Conservation (phyloP, 2,888 invertebrate genomes). For the Octonoba sinensis region DNA sequence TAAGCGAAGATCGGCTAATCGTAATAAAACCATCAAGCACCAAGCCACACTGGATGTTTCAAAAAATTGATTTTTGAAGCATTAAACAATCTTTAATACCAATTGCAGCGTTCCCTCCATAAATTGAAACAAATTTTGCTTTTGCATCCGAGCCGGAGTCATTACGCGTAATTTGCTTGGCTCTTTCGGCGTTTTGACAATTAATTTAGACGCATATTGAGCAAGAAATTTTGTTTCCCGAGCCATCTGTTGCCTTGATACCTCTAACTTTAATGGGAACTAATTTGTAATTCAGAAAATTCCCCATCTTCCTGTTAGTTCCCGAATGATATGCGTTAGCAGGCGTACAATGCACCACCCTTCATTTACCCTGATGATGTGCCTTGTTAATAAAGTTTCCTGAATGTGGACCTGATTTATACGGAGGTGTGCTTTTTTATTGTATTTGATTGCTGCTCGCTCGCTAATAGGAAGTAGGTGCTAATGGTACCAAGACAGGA, state of each 20-base stretch:
- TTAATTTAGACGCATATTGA: slow-evolving; percentile 43
- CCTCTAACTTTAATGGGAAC: slow-evolving; percentile 38
- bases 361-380: slow-evolving; percentile 7
- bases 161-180: slow-evolving; percentile 39
- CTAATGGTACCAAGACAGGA: too few relatives aligned
- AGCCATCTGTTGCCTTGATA: slow-evolving; percentile 46
- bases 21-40: too few relatives aligned
- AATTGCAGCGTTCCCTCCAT: slow-evolving; percentile 23
- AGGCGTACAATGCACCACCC: neutral
- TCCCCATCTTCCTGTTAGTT: slow-evolving; percentile 5
- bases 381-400: slow-evolving; percentile 23
- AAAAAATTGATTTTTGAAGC: slow-evolving; percentile 20
- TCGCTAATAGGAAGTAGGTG: too few relatives aligned
- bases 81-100: slow-evolving; percentile 18
- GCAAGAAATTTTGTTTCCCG: slow-evolving; percentile 45
- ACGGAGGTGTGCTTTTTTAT: too few relatives aligned
- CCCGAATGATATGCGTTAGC: slow-evolving; percentile 14
- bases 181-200: slow-evolving; percentile 30
- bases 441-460: too few relatives aligned
- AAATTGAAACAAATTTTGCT: slow-evolving; percentile 55
- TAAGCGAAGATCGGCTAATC: too few relatives aligned
- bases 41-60: too few relatives aligned
- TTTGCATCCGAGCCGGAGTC: slow-evolving; percentile 36
- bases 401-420: slow-evolving; percentile 2
- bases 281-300: slow-evolving; percentile 56